Percentiles rank a stretch among this genome's conserved stretches.
These are phyloP conservation scores for Amblyteles armatorius DNA, from an alignment of 2,888 invertebrate species.

Conservation along the genomic window DNA sequence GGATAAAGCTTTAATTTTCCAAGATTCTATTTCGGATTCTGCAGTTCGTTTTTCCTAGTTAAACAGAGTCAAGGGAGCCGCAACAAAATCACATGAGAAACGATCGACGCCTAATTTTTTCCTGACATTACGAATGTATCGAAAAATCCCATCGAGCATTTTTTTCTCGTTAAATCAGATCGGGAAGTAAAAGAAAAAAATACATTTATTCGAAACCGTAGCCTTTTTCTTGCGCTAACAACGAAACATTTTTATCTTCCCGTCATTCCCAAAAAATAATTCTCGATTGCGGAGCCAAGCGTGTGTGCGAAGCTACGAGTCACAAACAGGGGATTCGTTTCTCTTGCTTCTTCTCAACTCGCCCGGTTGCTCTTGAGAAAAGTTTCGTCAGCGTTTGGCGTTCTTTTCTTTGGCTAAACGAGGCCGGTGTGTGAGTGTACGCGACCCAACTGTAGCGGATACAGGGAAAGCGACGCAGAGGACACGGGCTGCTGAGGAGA, in stretches of 20 bases:
- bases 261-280: neutral
- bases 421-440: constrained; percentile 21
- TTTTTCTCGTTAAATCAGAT: no score
- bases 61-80: no score
- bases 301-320: constrained; percentile 8
- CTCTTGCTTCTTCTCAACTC: neutral
- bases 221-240: no score
- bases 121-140: no score
- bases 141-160: no score
- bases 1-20: no score
- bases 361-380: constrained; percentile 30
- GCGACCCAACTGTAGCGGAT: constrained; percentile 11
- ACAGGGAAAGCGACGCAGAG: neutral
- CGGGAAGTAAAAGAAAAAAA: no score
- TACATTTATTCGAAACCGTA: no score
- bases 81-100: no score
- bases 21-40: no score
- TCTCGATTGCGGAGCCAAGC: neutral
- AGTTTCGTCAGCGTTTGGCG: constrained; percentile 29
- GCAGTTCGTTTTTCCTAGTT: no score
- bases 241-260: neutral
- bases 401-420: constrained; percentile 33
- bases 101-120: no score
- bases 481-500: neutral
- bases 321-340: constrained; percentile 2